Evolutionary conservation across 2,113 vertebrate species (phyloP).

Genomic region (Proteles cristata): DNA sequence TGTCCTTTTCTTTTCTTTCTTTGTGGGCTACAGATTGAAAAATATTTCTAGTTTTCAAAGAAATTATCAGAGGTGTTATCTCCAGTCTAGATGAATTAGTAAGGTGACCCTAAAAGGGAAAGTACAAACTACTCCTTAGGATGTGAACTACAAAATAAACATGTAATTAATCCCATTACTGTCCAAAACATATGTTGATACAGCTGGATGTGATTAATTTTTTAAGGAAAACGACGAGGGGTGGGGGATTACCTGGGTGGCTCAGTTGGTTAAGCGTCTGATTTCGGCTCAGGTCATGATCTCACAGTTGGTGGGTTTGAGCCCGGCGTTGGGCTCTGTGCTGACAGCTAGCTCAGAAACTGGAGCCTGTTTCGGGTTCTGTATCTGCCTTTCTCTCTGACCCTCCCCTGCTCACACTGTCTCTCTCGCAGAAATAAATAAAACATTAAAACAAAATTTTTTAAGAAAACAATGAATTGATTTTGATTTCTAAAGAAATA

Average conservation of each 20-base stretch:
- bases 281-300: too few species aligned
- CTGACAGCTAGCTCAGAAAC: too few species aligned
- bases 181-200: background rate
- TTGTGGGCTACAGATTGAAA: background rate
- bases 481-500: conserved; percentile 29
- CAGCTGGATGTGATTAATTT: background rate
- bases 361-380: too few species aligned
- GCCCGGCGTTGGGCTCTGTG: too few species aligned
- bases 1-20: background rate
- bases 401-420: too few species aligned
- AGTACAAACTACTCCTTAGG: background rate
- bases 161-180: background rate
- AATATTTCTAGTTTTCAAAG: background rate
- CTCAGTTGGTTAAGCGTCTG: too few species aligned
- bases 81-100: background rate
- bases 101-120: background rate
- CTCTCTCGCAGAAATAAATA: too few species aligned
- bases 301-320: too few species aligned
- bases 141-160: background rate
- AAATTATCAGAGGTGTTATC: background rate
- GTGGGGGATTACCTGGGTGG: too few species aligned
- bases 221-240: background rate
- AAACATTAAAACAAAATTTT: too few species aligned
- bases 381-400: too few species aligned
- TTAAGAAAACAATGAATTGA: background rate